A percentile compares a stretch with the other conserved stretches of the same genome.
Conservation (phyloP, 2,888 invertebrate species). For the Sarcophaga caerulescens region DNA sequence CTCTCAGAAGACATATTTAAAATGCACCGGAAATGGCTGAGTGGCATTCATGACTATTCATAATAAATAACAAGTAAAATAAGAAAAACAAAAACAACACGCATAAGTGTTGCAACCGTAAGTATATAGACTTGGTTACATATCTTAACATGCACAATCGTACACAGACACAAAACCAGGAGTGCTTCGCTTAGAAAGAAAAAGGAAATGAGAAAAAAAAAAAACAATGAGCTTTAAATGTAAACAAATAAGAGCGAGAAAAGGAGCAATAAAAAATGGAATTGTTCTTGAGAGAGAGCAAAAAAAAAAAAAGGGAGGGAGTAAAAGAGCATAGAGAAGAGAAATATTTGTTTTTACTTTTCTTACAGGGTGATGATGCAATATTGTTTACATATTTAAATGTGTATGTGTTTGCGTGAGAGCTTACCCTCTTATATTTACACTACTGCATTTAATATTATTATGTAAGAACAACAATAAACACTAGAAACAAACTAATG, state of each 20-base stretch:
- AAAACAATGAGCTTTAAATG: too few relatives aligned
- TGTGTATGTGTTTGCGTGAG: too few relatives aligned
- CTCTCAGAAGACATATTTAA: neutral
- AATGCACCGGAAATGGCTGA: constrained; percentile 46
- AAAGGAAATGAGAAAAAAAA: too few relatives aligned
- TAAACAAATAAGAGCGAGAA: too few relatives aligned
- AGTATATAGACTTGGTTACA: constrained; percentile 51
- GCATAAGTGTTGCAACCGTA: constrained; percentile 39
- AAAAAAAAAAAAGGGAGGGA: neutral
- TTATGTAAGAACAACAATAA: too few relatives aligned
- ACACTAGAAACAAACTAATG: too few relatives aligned
- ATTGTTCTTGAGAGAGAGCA: constrained; percentile 4
- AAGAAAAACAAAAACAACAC: constrained; percentile 30
- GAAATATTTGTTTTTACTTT: constrained; percentile 29
- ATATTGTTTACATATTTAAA: constrained; percentile 25
- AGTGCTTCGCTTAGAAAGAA: too few relatives aligned
- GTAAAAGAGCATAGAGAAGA: constrained; percentile 1
- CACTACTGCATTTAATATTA: too few relatives aligned
- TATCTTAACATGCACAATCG: constrained; percentile 6
- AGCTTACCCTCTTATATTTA: too few relatives aligned
- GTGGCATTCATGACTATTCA: constrained; percentile 43
- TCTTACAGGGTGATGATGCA: constrained; percentile 49
- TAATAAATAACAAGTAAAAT: constrained; percentile 30
- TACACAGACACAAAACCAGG: neutral
- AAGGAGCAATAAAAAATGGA: neutral